These are phyloP conservation scores for Horisme vitalbata DNA, from an alignment of 2,888 invertebrate genomes.

Conservation along the genomic window DNA sequence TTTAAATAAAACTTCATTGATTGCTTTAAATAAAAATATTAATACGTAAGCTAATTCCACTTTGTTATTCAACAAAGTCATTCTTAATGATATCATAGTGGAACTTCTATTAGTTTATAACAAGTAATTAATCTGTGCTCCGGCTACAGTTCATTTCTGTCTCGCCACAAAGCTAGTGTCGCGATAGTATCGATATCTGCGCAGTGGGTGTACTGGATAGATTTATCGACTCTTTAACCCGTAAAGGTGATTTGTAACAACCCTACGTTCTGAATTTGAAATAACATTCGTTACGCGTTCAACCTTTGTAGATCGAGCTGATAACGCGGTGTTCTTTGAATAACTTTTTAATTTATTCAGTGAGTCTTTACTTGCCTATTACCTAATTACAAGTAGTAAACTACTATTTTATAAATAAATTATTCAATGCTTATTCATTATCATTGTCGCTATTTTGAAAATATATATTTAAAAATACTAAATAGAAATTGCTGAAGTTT, in stretches of 20 bases:
- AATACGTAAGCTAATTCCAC: too few species aligned
- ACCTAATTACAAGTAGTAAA: neutral
- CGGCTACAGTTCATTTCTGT: constrained; percentile 61
- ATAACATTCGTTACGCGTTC: constrained; percentile 37
- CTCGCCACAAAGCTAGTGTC: constrained; percentile 60
- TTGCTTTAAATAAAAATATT: too few species aligned
- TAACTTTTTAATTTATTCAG: constrained; percentile 14
- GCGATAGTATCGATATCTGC: constrained; percentile 58
- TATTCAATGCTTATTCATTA: too few species aligned
- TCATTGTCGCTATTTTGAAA: too few species aligned
- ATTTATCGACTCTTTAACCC: constrained; percentile 70
- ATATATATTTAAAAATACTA: too few species aligned
- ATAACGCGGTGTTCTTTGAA: constrained; percentile 11
- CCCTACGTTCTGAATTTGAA: constrained; percentile 45
- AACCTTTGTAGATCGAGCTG: constrained; percentile 27
- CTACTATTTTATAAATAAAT: too few species aligned
- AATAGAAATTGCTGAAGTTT: too few species aligned
- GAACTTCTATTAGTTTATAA: neutral
- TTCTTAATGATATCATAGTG: neutral
- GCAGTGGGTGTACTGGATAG: constrained; percentile 67
- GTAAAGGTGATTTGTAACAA: constrained; percentile 71
- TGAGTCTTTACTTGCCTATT: neutral
- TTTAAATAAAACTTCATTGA: too few species aligned
- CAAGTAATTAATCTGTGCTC: constrained; percentile 17
- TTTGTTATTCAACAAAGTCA: neutral